Conservation (phyloP, 2,888 invertebrate genomes). For the Cotesia congregata region DNA sequence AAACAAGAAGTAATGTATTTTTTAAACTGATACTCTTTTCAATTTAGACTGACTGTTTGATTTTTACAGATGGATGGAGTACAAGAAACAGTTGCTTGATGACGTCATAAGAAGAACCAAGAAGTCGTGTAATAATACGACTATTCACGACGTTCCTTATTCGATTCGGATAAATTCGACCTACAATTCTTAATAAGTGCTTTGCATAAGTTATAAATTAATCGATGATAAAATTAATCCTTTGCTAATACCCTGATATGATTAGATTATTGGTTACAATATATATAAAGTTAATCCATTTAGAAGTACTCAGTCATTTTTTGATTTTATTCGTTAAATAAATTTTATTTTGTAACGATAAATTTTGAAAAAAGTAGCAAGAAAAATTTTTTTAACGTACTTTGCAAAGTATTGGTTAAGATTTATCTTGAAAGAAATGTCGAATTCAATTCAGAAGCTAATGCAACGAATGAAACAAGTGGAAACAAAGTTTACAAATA, state of each 20-base stretch:
- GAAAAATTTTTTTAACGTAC: no score
- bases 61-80: constrained; percentile 72
- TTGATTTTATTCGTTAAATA: no score
- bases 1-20: constrained; percentile 67
- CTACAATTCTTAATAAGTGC: constrained; percentile 54
- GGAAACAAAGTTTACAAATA: no score
- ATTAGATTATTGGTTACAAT: not conserved
- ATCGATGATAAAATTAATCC: no score
- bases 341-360: no score
- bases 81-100: constrained; percentile 72
- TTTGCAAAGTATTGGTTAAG: no score
- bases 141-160: constrained; percentile 77
- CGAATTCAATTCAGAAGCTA: no score
- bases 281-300: no score
- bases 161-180: constrained; percentile 76
- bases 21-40: constrained; percentile 6
- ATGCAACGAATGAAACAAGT: no score
- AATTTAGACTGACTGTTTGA: constrained; percentile 18
- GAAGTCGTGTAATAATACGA: constrained; percentile 73
- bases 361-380: no score
- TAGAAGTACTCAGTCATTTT: no score
- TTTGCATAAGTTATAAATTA: not conserved
- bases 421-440: no score
- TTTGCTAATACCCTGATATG: not conserved
- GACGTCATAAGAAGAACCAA: constrained; percentile 71